phyloP scores from a whole-genome alignment of 2,113 vertebrate species.

The Crotophaga sulcirostris region DNA sequence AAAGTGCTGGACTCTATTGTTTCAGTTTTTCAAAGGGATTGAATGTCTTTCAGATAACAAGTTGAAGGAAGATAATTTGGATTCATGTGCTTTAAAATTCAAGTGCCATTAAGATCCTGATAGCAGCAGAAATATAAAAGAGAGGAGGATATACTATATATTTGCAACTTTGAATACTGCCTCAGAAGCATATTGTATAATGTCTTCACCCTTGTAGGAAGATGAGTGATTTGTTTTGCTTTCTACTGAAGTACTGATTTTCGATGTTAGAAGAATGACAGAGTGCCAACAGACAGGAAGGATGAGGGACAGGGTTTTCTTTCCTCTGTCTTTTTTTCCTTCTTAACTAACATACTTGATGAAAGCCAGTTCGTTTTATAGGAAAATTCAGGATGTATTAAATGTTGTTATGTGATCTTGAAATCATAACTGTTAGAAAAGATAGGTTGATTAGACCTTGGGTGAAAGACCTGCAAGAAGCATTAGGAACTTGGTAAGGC shows the following conservation, averaged over 20 bases:
- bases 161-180: neutral
- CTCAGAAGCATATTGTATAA: neutral
- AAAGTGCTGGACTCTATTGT: neutral
- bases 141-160: neutral
- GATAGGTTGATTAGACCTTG: neutral
- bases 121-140: neutral
- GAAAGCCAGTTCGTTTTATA: neutral
- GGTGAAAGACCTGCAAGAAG: neutral
- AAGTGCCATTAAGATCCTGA: neutral
- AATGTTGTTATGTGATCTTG: neutral
- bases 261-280: neutral
- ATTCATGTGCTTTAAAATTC: slow-evolving; percentile 33
- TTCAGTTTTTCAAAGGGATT: slow-evolving; percentile 12
- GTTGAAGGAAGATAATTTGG: slow-evolving; percentile 45
- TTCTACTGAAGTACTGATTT: slow-evolving; percentile 26
- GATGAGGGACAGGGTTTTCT: neutral
- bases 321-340: neutral
- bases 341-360: neutral
- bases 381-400: neutral
- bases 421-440: neutral
- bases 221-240: neutral
- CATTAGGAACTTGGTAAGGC: neutral
- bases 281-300: neutral
- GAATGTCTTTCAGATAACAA: slow-evolving; percentile 35
- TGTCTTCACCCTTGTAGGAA: neutral